Base-by-base conservation (phyloP, 2,797 vertebrate genomes). In the Oryzias dopingdopingensis region DNA sequence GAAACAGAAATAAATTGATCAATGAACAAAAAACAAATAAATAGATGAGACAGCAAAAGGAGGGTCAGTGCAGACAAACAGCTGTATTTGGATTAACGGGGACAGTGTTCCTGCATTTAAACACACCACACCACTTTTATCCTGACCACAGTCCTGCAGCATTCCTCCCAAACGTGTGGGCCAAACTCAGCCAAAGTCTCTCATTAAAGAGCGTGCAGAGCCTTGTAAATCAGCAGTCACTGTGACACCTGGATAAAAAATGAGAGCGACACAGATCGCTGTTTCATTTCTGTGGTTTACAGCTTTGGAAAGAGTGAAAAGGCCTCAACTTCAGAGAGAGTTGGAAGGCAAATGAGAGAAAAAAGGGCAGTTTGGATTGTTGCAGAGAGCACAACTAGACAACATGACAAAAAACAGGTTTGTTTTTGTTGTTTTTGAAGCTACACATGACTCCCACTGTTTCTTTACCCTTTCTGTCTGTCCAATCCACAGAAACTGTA, bases 221-320 rank as follows among this genome's bases (percentile, higher is more conserved):
- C 59, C 58, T 59, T 42, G 20, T 49, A 49, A 60, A 49, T 60
- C 46, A 49, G 56, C 56, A 49, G 49, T 49, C 15, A 22, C 10
- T n/a, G 49, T 57, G 49, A 67, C 81, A 69, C 74, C 74, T 80
- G 79, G 78, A 73, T 65, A 57, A 52, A 37, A 76, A 74, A 50
- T 66, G 62, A 79, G 59, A 61, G 67, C 60, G 59, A 79, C 76
- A 81, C 52, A 50, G 45, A 65, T 47, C 8, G 62, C 70, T 65
- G 78, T 83, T 84, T 85, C 77, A 82, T 78, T 82, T 77, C 77
- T 50, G 58, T 74, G 68, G 80, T 85, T 74, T 74, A 77, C 70
- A 71, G 40, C 76, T 57, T 37, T 74, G 63, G 69, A 72, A 62
- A 59, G 66, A 59, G 47, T 12, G 2, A 52, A 20, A 62, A 37